Evolutionary conservation across 2,888 invertebrate genomes (phyloP), one percentile per base, ranked within the genome.

Genomic region (Drosophila tripunctata): DNA sequence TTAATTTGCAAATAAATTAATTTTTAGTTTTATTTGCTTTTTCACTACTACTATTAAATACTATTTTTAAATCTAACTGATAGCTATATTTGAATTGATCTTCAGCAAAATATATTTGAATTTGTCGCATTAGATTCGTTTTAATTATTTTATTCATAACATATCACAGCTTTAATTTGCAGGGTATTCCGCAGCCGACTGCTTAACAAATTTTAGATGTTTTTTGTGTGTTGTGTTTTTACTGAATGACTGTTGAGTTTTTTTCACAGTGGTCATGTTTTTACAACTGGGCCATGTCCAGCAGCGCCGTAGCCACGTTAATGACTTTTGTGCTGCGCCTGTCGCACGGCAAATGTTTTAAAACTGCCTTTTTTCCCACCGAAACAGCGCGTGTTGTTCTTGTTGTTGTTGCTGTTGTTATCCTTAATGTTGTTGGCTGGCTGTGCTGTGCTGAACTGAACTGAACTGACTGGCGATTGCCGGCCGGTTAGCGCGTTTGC

Each of bases 211-310:
- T 8, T 48, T 38, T 5, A 1, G 2, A 17, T 17, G 21, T 43
- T 31, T 57, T 65, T 66, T 48, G n/a, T n/a, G n/a, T 67, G 21
- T 58, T 63, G 55, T 52, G 36, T 30, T 51, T 50, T 30, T 60
- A 56, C 61, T 52, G 69, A 80, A 65, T 72, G 83, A 72, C 64
- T 75, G 84, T 69, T 64, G 79, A 62, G 72, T 73, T 82, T 80
- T n/a, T 80, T 84, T 84, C 84, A 78, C 87, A 81, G 78, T 82
- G 87, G 82, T 87, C 78, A 70, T 87, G 85, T 82, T 82, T 87
- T 82, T 81, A 81, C 80, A 83, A 86, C 86, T 80, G 86, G 86
- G 80, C 80, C 83, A 83, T 83, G 86, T 86, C 80, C 80, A 82
- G 77, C 51, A 65, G 71, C 71, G 83, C 62, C 75, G 77, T 66